Base-by-base conservation (phyloP, 1,140 invertebrate species). In the Conus ventricosus region DNA sequence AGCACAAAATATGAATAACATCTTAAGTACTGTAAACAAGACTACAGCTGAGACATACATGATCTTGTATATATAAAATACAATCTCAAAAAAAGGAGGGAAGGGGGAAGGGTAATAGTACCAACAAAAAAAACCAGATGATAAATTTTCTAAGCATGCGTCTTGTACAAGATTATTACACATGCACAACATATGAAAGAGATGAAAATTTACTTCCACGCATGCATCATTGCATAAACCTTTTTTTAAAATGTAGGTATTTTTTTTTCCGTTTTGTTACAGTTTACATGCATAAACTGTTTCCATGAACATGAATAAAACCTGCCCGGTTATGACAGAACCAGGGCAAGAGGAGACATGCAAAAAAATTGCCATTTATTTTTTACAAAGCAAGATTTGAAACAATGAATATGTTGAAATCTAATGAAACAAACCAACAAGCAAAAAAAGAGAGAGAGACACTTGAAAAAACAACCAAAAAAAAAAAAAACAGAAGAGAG, bases 1-100 rank as follows among this genome's bases (percentile, higher is more conserved):
- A 71, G 67, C 67, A 71, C 20, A 23, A 71, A 71, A 71, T 71
- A 71, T 71, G 67, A 71, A 71, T 71, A 71, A n/a, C 67, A 71
- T 71, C 67, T 71, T 71, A 71, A 71, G 67, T 71, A 71, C 67
- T 71, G 67, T 71, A 71, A 71, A 71, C 67, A 23, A 20, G 67
- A n/a, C 20, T 71, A 71, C 67, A 20, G 67, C 20, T 71, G 67
- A 71, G 67, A 71, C 67, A 71, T 71, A 71, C 67, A 71, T 71
- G 7, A 20, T 71, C 67, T 71, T 71, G 67, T 71, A 71, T 71
- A 71, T 71, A 71, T 71, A 71, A 71, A 71, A 71, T 23, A 71
- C 67, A 71, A 71, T 71, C 67, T 71, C 23, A 71, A 71, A 71
- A 71, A 6, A 71, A 23, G 67, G 67, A 71, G 17, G 20, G 67